Conservation (phyloP, 2,888 invertebrate species). For the Tachina lurida region DNA sequence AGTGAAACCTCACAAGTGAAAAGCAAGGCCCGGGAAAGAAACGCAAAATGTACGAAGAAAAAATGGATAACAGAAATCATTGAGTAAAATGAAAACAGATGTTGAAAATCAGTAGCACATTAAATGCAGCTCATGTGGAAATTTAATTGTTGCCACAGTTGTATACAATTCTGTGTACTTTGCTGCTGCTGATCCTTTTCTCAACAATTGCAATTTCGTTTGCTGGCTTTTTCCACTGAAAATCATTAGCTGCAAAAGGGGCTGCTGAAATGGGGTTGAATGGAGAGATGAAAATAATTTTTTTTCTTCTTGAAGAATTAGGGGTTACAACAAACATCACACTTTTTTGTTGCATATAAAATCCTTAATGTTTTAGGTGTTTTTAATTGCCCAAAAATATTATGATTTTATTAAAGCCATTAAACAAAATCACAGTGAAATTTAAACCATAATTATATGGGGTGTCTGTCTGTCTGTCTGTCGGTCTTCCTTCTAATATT, state of each 20-base stretch:
- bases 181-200: constrained; percentile 30
- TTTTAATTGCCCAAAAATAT: constrained; percentile 70
- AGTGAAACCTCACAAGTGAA: not conserved
- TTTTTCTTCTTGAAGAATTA: constrained; percentile 5
- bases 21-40: not conserved
- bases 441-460: constrained; percentile 63
- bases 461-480: constrained; percentile 23
- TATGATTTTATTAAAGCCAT: constrained; percentile 70
- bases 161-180: constrained; percentile 41
- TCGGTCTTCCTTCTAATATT: not conserved
- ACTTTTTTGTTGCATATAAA: constrained; percentile 15
- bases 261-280: constrained; percentile 53
- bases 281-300: not conserved
- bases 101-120: constrained; percentile 81
- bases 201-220: constrained; percentile 51
- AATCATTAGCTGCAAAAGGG: constrained; percentile 42
- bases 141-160: constrained; percentile 78
- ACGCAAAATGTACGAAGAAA: not conserved
- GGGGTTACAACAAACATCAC: constrained; percentile 49
- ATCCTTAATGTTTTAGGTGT: constrained; percentile 65
- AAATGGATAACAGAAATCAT: constrained; percentile 32
- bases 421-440: constrained; percentile 60
- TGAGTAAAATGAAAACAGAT: constrained; percentile 80
- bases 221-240: constrained; percentile 9
- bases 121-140: constrained; percentile 81